Evolutionary conservation across 1,140 invertebrate genomes (phyloP), one percentile per base, ranked within the genome.

Genomic region (Acromyrmex echinatior): DNA sequence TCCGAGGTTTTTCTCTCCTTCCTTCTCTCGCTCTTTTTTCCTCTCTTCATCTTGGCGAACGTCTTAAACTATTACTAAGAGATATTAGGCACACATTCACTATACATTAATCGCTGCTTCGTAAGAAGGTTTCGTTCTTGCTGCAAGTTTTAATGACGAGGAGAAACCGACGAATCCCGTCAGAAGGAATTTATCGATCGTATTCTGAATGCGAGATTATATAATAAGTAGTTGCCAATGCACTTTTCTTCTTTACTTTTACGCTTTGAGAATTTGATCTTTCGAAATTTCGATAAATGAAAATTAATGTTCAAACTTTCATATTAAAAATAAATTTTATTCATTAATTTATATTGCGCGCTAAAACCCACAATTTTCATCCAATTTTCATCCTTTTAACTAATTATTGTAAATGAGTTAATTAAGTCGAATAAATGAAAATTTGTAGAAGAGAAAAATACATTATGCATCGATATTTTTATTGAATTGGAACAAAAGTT

Each of bases 121-220:
- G 35, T 39, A 39, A 6, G 2, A 56, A 35, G 51, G 58, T 73
- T 21, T 31, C 18, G 39, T 76, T 60, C 12, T 35, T 21, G 31
- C 49, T 31, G 35, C 6, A 76, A 62, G 56, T 76, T 76, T 62
- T 35, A n/a, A 18, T 53, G 79, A 39, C 12, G 14, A 51, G 9
- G 31, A 14, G n/a, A 35, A 84, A 74, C 21, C 56, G 56, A 31
- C 53, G 28, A 53, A 80, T 53, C 49, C 14, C 49, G 31, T 65
- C 21, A 51, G 66, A 25, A 35, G 58, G 28, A 74, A 76, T 62
- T 73, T 84, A 84, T 84, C 39, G 80, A 62, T 63, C 80, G 70
- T 4, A 28, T 31, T 62, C 25, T 25, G 25, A 12, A 74, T 35
- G 39, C 21, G 25, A 60, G 14, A 76, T 12, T 45, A 45, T 45